phyloP scores from a whole-genome alignment of 1,140 invertebrate species.

The Mesaphorura yosii region DNA sequence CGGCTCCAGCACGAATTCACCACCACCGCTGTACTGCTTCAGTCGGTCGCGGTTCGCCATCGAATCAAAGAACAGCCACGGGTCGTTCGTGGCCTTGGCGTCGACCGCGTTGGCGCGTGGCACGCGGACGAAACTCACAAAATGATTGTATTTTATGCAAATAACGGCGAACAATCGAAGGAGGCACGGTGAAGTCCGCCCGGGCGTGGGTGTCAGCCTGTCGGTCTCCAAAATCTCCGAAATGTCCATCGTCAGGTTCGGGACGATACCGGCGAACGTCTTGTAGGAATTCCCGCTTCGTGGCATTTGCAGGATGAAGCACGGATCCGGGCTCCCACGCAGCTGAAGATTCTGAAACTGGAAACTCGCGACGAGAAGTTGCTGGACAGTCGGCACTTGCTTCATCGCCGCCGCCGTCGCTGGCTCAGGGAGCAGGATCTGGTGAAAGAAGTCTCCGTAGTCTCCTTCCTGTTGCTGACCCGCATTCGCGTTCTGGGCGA shows the following conservation, averaged over 20 bases:
- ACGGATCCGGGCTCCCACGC: slow-evolving; percentile 49
- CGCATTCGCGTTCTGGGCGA: no score
- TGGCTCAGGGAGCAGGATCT: no score
- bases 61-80: slow-evolving; percentile 97
- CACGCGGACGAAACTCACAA: slow-evolving; percentile 92
- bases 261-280: slow-evolving; percentile 87
- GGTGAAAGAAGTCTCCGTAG: slow-evolving; percentile 89
- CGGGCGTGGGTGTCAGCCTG: no score
- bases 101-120: no score
- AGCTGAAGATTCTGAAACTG: slow-evolving; percentile 83
- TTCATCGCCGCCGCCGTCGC: slow-evolving; percentile 40
- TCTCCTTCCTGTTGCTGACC: no score
- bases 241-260: slow-evolving; percentile 82
- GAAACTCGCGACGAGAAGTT: slow-evolving; percentile 89
- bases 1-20: slow-evolving; percentile 27
- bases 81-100: slow-evolving; percentile 71
- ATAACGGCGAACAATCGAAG: slow-evolving; percentile 96
- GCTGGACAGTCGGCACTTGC: slow-evolving; percentile 72
- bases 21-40: slow-evolving; percentile 29
- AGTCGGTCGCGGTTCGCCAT: slow-evolving; percentile 96
- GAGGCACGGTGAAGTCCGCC: no score
- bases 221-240: slow-evolving; percentile 92
- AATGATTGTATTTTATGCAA: slow-evolving; percentile 96
- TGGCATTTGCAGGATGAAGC: slow-evolving; percentile 75
- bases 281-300: slow-evolving; percentile 94